These are phyloP conservation scores for Drosophila prostipennis DNA, from an alignment of 2,888 invertebrate genomes.

Conservation along the genomic window DNA sequence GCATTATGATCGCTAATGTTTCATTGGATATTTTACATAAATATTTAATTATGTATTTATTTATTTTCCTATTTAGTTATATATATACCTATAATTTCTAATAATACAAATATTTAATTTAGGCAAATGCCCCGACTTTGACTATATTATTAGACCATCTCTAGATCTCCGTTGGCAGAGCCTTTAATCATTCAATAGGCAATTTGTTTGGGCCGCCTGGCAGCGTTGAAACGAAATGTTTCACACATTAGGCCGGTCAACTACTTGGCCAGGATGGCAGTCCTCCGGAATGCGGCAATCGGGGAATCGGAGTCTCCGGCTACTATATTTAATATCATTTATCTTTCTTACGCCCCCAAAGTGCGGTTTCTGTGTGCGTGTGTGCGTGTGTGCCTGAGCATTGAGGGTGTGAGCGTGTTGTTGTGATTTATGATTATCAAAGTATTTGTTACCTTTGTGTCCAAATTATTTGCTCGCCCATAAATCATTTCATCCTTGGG, in stretches of 20 bases:
- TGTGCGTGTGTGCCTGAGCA: neutral
- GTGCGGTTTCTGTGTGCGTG: conserved; percentile 54
- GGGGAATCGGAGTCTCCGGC: conserved; percentile 32
- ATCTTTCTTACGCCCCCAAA: conserved; percentile 70
- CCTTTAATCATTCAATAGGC: conserved; percentile 79
- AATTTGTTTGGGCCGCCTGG: conserved; percentile 68
- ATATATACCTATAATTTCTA: too few relatives aligned
- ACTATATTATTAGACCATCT: neutral
- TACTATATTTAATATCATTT: conserved; percentile 75
- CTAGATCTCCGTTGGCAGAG: conserved; percentile 16
- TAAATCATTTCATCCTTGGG: conserved; percentile 67
- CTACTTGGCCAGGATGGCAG: conserved; percentile 27
- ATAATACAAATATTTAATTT: too few relatives aligned
- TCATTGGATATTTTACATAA: too few relatives aligned
- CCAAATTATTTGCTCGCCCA: conserved; percentile 73
- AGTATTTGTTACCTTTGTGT: conserved; percentile 79
- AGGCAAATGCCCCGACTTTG: neutral
- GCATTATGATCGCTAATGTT: too few relatives aligned
- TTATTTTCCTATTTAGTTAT: too few relatives aligned
- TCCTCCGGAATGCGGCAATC: neutral
- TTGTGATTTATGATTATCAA: conserved; percentile 79
- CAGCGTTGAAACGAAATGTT: conserved; percentile 67
- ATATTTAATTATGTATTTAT: too few relatives aligned
- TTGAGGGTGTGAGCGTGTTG: conserved; percentile 24
- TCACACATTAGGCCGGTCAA: conserved; percentile 59